Evolutionary conservation across 2,113 vertebrate species (phyloP).

Genomic region (Laticauda laticaudata): DNA sequence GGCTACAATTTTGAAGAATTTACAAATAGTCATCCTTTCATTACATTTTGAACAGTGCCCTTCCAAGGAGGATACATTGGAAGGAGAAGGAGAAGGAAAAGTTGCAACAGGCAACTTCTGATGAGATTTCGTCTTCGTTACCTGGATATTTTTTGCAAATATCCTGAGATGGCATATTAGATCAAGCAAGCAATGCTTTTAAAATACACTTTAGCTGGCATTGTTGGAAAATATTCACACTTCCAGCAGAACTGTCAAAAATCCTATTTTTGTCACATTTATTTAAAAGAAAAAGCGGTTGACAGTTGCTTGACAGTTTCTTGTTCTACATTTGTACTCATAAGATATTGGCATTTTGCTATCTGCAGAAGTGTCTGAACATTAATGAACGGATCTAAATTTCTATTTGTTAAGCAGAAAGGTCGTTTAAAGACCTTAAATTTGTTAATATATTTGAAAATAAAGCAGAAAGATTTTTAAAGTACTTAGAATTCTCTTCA

Average conservation of each 20-base stretch:
- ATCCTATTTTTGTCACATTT: conserved; percentile 30
- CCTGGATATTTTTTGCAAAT: background rate
- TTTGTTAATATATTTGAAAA: background rate
- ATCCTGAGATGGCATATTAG: conserved; percentile 10
- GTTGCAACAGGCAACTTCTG: background rate
- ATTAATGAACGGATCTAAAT: conserved; percentile 25
- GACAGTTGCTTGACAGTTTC: background rate
- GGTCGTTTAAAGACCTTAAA: background rate
- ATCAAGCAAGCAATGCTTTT: conserved; percentile 7
- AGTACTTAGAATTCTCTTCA: background rate
- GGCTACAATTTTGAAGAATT: background rate
- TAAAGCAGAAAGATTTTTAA: background rate
- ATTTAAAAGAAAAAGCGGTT: conserved; percentile 21
- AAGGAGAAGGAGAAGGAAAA: too few species aligned
- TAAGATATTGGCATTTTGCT: background rate
- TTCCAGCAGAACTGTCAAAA: conserved; percentile 44
- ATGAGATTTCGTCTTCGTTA: conserved; percentile 12
- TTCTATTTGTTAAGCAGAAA: background rate
- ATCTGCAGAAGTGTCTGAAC: background rate
- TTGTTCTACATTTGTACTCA: background rate
- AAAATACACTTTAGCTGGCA: conserved; percentile 37
- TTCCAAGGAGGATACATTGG: background rate
- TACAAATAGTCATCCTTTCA: background rate
- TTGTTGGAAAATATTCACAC: conserved; percentile 15
- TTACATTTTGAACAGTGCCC: background rate